These are phyloP conservation scores for Psittacula derbiana DNA, from an alignment of 2,797 vertebrate species.

Conservation along the genomic window DNA sequence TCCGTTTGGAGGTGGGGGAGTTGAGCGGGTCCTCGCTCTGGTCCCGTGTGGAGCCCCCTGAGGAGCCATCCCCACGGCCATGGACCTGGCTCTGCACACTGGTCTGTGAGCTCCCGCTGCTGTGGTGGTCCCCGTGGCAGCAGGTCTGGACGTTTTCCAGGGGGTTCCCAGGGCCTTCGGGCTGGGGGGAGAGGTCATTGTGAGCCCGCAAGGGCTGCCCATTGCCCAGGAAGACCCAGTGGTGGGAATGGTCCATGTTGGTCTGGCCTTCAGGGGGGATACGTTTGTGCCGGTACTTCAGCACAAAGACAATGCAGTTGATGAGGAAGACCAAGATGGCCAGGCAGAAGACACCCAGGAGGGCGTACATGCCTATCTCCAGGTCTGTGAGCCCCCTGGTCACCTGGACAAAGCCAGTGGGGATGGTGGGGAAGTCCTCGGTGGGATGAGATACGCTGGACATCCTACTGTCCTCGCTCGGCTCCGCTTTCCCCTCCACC, in stretches of 20 bases:
- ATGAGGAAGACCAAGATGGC: slow-evolving; percentile 98
- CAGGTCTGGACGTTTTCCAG: slow-evolving; percentile 90
- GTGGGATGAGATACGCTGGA: slow-evolving; percentile 42
- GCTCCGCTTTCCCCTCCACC: slow-evolving; percentile 62
- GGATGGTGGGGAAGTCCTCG: slow-evolving; percentile 84
- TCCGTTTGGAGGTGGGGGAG: slow-evolving; percentile 96
- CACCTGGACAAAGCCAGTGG: slow-evolving; percentile 85
- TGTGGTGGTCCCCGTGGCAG: slow-evolving; percentile 93
- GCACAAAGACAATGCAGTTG: slow-evolving; percentile 97
- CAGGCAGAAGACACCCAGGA: slow-evolving; percentile 95
- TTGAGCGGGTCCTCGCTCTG: slow-evolving; percentile 90
- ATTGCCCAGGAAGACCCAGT: slow-evolving; percentile 98
- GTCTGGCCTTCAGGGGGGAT: slow-evolving; percentile 97
- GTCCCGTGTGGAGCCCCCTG: slow-evolving; percentile 90
- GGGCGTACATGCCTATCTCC: slow-evolving; percentile 97
- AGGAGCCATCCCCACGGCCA: slow-evolving; percentile 92
- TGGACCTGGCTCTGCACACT: slow-evolving; percentile 97
- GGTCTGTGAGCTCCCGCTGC: slow-evolving; percentile 96
- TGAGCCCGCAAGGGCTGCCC: slow-evolving; percentile 91
- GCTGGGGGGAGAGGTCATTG: slow-evolving; percentile 88
- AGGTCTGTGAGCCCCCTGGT: slow-evolving; percentile 92
- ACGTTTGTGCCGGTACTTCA: slow-evolving; percentile 95
- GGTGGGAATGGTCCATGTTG: slow-evolving; percentile 98
- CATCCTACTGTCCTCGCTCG: slow-evolving; percentile 78
- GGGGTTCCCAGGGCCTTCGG: slow-evolving; percentile 86